A percentile compares a stretch with the other conserved stretches of the same genome.
Evolutionary conservation across 2,888 invertebrate genomes (phyloP).

Genomic region (Lacanobia oleracea): DNA sequence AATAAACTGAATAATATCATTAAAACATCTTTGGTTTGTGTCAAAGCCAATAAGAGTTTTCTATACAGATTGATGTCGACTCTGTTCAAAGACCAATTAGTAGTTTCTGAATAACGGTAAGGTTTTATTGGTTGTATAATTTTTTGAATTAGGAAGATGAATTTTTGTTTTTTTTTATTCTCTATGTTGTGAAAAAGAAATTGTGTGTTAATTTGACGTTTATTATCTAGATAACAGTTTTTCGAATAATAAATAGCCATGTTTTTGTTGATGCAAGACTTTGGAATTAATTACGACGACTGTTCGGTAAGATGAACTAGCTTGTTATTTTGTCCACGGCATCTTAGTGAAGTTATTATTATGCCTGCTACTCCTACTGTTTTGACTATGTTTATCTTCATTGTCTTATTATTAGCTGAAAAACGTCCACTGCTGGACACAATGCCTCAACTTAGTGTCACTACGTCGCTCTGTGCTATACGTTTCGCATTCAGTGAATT

Average conservation of each 20-base stretch:
- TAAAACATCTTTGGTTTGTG: slow-evolving; percentile 59
- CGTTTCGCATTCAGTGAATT: too few relatives aligned
- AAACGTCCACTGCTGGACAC: too few relatives aligned
- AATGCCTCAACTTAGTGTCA: too few relatives aligned
- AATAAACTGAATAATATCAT: slow-evolving; percentile 66
- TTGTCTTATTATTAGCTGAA: too few relatives aligned
- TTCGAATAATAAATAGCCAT: slow-evolving; percentile 12
- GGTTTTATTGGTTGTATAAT: slow-evolving; percentile 39
- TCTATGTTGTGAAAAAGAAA: slow-evolving; percentile 4
- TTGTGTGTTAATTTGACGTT: slow-evolving; percentile 31
- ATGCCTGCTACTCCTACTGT: not conserved
- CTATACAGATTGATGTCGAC: slow-evolving; percentile 32
- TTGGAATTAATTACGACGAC: not conserved
- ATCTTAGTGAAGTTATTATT: not conserved
- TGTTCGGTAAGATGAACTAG: not conserved
- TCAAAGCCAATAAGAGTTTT: slow-evolving; percentile 48
- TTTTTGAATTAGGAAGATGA: slow-evolving; percentile 14
- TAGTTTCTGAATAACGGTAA: slow-evolving; percentile 32
- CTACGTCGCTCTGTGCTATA: too few relatives aligned
- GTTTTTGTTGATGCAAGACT: slow-evolving; percentile 8
- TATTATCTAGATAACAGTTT: slow-evolving; percentile 22
- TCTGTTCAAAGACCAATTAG: slow-evolving; percentile 56
- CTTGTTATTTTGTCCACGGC: not conserved
- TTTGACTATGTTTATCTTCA: too few relatives aligned
- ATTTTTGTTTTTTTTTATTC: not conserved